Conservation (phyloP, 2,113 vertebrate species). For the Tetraodon nigroviridis region DNA sequence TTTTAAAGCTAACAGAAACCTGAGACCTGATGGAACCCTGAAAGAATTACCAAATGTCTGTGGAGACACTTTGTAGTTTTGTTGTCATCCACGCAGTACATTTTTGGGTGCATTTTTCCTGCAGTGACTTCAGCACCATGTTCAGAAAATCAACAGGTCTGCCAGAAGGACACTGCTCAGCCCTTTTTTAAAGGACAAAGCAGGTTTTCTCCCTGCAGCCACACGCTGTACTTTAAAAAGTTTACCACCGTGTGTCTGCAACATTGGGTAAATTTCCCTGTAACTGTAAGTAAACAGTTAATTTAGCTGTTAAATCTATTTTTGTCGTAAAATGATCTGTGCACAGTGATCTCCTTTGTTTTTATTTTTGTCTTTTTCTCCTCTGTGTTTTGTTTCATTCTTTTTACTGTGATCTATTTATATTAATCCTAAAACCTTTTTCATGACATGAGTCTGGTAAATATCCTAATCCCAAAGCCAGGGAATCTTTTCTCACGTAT, state of each 20-base stretch:
- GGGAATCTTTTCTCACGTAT: background rate
- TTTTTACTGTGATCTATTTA: too few species aligned
- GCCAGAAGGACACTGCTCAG: background rate
- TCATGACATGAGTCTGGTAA: background rate
- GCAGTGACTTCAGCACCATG: constrained; percentile 1
- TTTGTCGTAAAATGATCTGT: too few species aligned
- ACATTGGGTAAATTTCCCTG: too few species aligned
- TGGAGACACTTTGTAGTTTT: constrained; percentile 13
- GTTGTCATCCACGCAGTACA: background rate
- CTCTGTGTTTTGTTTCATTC: too few species aligned
- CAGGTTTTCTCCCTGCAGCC: constrained; percentile 1
- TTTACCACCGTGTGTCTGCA: constrained; percentile 5
- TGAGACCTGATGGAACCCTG: too few species aligned
- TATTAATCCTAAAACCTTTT: background rate
- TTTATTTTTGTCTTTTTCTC: too few species aligned
- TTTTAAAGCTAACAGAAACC: too few species aligned
- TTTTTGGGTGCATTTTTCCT: constrained; percentile 9
- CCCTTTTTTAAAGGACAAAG: constrained; percentile 3
- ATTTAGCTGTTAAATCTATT: too few species aligned
- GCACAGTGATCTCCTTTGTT: too few species aligned
- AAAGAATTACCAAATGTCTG: constrained; percentile 10
- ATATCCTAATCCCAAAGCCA: background rate
- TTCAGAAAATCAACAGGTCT: constrained; percentile 10
- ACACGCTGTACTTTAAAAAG: constrained; percentile 9
- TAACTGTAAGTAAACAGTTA: too few species aligned